Percentiles rank a stretch among this genome's conserved stretches.
These are phyloP conservation scores for Tortrix viridana DNA, from an alignment of 2,888 invertebrate species.

Conservation along the genomic window DNA sequence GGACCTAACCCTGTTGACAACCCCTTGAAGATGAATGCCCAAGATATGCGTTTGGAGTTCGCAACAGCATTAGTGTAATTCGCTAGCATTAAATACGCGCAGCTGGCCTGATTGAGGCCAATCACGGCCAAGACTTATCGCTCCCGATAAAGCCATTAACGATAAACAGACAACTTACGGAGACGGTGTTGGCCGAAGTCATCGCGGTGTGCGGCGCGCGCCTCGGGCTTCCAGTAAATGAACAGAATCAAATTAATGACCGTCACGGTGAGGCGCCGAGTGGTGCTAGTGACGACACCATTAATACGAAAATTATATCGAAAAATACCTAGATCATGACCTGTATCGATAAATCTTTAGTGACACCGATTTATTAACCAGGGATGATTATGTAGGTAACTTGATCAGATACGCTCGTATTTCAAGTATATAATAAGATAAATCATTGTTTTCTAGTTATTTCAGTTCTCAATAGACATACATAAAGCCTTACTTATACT, in stretches of 20 bases:
- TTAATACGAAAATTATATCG: constrained; percentile 12
- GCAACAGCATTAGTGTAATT: constrained; percentile 7
- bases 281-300: constrained; percentile 10
- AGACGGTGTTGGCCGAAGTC: constrained; percentile 38
- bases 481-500: too few species aligned
- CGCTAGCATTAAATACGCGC: constrained; percentile 23
- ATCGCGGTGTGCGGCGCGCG: constrained; percentile 31
- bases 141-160: constrained; percentile 8
- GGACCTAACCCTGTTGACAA: too few species aligned
- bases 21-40: too few species aligned
- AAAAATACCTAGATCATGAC: constrained; percentile 11
- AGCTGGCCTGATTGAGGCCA: neutral
- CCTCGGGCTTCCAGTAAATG: constrained; percentile 32
- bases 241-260: constrained; percentile 23
- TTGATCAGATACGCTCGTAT: too few species aligned
- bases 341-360: too few species aligned
- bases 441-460: too few species aligned
- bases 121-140: neutral
- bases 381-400: too few species aligned
- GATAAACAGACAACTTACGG: constrained; percentile 33
- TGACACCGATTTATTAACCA: too few species aligned
- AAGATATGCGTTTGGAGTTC: neutral
- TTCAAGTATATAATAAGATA: too few species aligned
- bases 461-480: too few species aligned
- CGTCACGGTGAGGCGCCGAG: constrained; percentile 14